Conservation (phyloP, 2,888 invertebrate species). For the Incurvaria masculella region DNA sequence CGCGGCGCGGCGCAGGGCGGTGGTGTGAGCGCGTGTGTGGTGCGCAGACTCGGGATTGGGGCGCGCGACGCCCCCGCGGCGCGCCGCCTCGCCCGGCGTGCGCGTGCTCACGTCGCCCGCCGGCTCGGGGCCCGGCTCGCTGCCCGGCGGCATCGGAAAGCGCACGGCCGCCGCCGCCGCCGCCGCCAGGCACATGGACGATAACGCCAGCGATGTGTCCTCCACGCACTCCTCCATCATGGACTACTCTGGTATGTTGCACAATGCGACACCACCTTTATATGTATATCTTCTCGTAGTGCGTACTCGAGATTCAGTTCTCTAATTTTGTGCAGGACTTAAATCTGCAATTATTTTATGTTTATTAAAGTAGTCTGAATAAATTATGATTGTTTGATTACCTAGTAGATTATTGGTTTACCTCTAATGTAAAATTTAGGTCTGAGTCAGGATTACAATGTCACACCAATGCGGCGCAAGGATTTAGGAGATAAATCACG, state of each 20-base stretch:
- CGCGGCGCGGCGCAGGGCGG: constrained; percentile 9
- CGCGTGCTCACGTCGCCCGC: constrained; percentile 81
- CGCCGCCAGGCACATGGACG: constrained; percentile 72
- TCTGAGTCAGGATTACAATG: neutral
- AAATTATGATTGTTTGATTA: too few relatives aligned
- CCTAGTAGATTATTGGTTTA: too few relatives aligned
- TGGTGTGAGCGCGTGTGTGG: constrained; percentile 22
- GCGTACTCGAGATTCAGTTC: too few relatives aligned
- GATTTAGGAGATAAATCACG: neutral
- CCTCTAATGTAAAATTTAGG: neutral
- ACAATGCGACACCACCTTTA: too few relatives aligned
- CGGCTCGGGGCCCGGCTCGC: constrained; percentile 72
- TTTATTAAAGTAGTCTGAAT: too few relatives aligned
- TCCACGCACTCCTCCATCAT: constrained; percentile 82
- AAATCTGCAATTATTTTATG: neutral
- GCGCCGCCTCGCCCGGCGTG: constrained; percentile 84
- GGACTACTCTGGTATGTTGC: constrained; percentile 75
- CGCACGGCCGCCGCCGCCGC: constrained; percentile 50
- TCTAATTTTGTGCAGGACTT: too few relatives aligned
- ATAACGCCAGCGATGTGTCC: constrained; percentile 80
- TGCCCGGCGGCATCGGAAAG: constrained; percentile 83
- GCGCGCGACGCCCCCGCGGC: constrained; percentile 81
- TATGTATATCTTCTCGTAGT: too few relatives aligned
- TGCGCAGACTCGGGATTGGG: constrained; percentile 83
- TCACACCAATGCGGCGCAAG: neutral